Conservation (phyloP, 2,797 vertebrate species). For the Columba guinea region DNA sequence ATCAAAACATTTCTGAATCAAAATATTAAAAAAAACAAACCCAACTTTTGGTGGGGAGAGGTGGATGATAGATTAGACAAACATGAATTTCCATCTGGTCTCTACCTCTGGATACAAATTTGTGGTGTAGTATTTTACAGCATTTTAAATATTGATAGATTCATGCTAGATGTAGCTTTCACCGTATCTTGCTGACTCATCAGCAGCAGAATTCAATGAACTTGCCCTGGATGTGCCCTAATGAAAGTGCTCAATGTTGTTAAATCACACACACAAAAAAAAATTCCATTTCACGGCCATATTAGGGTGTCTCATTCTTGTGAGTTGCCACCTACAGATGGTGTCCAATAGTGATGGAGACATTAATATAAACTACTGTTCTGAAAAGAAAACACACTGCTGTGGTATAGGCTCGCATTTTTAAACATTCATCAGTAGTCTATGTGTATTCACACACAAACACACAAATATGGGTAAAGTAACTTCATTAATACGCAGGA, state of each 20-base stretch:
- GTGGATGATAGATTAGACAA: background rate
- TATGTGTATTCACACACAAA: background rate
- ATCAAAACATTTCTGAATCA: background rate
- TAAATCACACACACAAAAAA: background rate
- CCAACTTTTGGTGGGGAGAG: background rate
- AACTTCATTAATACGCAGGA: background rate
- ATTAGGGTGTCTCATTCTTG: background rate
- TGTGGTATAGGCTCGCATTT: background rate
- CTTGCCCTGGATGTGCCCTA: background rate
- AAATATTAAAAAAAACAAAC: background rate
- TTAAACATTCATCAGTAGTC: background rate
- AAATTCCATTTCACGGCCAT: background rate
- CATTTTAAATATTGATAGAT: background rate
- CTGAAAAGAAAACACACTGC: background rate
- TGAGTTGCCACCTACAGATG: background rate
- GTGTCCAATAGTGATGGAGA: background rate
- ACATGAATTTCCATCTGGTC: background rate
- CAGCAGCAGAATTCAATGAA: background rate
- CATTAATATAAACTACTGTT: background rate
- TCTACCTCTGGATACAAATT: background rate
- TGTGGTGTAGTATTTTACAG: background rate
- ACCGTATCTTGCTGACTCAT: background rate
- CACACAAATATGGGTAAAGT: background rate
- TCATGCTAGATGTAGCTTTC: background rate
- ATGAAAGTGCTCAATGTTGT: background rate